Conservation (phyloP, 1,140 invertebrate genomes). For the Phortica variegata region DNA sequence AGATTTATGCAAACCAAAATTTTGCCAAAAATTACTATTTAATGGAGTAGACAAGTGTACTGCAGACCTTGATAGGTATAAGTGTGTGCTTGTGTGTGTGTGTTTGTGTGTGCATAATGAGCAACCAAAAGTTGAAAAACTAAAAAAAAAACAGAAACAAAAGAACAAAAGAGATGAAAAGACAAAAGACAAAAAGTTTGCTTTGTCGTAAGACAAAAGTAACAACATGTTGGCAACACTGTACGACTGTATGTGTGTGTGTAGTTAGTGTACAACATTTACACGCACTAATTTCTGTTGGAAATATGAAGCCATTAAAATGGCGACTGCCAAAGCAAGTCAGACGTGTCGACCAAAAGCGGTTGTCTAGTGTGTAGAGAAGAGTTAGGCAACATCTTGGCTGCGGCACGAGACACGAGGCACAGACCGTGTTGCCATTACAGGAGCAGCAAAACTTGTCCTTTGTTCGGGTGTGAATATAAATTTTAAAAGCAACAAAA, state of each 20-base stretch:
- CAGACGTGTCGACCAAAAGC: too few species aligned
- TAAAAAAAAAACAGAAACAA: constrained; percentile 25
- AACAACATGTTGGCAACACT: constrained; percentile 12
- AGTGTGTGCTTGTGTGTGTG: too few species aligned
- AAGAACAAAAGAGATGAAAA: neutral
- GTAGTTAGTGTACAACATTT: too few species aligned
- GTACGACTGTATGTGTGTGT: too few species aligned
- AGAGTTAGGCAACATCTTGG: constrained; percentile 40
- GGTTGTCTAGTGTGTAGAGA: constrained; percentile 17
- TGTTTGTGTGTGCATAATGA: constrained; percentile 35
- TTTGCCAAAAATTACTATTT: constrained; percentile 56
- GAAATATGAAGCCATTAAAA: constrained; percentile 56
- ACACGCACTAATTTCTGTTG: constrained; percentile 45
- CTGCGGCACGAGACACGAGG: constrained; percentile 26
- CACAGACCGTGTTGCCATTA: constrained; percentile 29
- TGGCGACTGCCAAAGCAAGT: constrained; percentile 15
- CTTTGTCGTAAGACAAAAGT: too few species aligned
- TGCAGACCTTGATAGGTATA: too few species aligned
- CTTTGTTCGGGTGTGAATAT: constrained; percentile 50
- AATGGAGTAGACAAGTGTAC: constrained; percentile 40
- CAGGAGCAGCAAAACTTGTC: constrained; percentile 33
- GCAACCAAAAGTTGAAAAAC: constrained; percentile 27
- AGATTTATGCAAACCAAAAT: constrained; percentile 55
- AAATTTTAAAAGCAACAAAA: constrained; percentile 51
- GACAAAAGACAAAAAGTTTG: too few species aligned